Evolutionary conservation across 2,113 vertebrate genomes (phyloP).

Genomic region (Cebus imitator): DNA sequence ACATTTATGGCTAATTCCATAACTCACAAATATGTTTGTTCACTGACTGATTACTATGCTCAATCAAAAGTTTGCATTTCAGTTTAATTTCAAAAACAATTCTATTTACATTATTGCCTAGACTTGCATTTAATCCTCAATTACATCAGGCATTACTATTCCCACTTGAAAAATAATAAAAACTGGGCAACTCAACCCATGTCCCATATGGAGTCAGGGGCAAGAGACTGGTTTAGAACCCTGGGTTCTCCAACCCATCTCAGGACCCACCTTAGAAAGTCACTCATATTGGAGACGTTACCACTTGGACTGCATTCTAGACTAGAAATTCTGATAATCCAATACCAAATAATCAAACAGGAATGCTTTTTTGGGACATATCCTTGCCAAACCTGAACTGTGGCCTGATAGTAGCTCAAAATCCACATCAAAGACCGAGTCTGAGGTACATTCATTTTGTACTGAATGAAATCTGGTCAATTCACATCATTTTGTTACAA

Average conservation of each 20-base stretch:
- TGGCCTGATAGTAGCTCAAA: background rate
- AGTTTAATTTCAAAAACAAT: slow-evolving; percentile 1
- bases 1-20: background rate
- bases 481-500: background rate
- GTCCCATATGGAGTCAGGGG: background rate
- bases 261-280: background rate
- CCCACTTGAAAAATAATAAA: background rate
- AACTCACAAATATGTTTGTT: background rate
- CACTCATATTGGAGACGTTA: background rate
- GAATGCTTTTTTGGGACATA: background rate
- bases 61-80: background rate
- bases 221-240: background rate
- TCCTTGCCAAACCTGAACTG: background rate
- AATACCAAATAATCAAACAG: background rate
- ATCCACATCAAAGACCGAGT: background rate
- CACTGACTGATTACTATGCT: background rate
- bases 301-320: background rate
- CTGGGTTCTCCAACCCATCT: background rate
- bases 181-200: background rate
- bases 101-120: background rate
- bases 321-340: background rate
- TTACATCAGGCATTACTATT: background rate
- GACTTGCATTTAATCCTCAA: background rate
- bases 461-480: background rate
- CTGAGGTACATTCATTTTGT: background rate